These are phyloP conservation scores for Callospermophilus lateralis DNA, from an alignment of 2,113 vertebrate genomes.

Conservation along the genomic window DNA sequence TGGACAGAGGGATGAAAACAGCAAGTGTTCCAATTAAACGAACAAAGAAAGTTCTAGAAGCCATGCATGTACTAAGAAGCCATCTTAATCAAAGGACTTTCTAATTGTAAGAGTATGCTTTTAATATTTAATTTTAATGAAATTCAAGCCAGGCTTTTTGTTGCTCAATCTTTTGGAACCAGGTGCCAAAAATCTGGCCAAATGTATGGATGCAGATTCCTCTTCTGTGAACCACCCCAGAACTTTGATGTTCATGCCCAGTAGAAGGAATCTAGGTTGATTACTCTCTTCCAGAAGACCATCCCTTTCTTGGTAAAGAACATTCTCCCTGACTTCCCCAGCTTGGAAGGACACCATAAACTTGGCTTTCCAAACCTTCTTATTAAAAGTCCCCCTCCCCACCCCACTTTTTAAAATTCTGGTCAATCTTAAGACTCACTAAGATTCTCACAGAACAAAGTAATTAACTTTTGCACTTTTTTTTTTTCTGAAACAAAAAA, in stretches of 20 bases:
- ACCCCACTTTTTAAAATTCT: not conserved
- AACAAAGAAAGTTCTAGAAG: conserved; percentile 46
- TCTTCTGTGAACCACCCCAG: not conserved
- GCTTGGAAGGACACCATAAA: conserved; percentile 72
- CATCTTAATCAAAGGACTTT: conserved; percentile 42
- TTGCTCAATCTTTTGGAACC: conserved; percentile 72
- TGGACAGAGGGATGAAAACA: conserved; percentile 60
- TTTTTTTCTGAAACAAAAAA: not conserved
- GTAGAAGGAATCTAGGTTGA: conserved; percentile 69
- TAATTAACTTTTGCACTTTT: conserved; percentile 41
- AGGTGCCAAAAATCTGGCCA: conserved; percentile 64
- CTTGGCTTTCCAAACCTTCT: conserved; percentile 66
- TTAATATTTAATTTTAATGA: conserved; percentile 66
- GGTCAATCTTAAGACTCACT: conserved; percentile 51
- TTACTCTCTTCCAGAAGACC: conserved; percentile 53
- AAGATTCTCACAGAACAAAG: conserved; percentile 40
- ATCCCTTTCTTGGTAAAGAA: conserved; percentile 65
- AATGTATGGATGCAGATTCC: conserved; percentile 57
- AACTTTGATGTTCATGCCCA: conserved; percentile 65
- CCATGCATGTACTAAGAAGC: not conserved
- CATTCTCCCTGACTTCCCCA: conserved; percentile 71
- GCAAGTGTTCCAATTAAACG: conserved; percentile 55
- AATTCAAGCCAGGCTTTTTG: conserved; percentile 61
- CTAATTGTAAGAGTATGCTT: conserved; percentile 56
- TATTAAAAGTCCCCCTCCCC: conserved; percentile 46